Percentiles rank a stretch among this genome's conserved stretches.
phyloP scores from a whole-genome alignment of 1,140 invertebrate genomes.

The Nephotettix cincticeps region DNA sequence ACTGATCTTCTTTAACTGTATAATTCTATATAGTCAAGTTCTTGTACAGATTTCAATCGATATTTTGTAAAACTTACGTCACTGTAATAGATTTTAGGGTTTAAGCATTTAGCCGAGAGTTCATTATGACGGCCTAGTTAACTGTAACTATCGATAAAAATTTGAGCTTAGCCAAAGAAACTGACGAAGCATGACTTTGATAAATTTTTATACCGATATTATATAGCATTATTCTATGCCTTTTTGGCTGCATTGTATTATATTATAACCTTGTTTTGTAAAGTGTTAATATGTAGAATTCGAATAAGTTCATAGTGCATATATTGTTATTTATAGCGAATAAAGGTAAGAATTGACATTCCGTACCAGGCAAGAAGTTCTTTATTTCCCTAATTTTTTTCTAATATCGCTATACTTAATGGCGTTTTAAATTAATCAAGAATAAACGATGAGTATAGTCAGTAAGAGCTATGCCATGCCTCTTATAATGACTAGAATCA shows the following conservation, averaged over 20 bases:
- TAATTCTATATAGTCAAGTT: neutral
- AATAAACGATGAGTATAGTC: no score
- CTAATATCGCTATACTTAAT: no score
- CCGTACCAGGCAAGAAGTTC: slow-evolving; percentile 6
- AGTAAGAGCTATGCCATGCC: no score
- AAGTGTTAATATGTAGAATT: slow-evolving; percentile 19
- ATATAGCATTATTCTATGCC: neutral
- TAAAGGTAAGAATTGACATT: slow-evolving; percentile 8
- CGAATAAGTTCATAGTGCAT: slow-evolving; percentile 13
- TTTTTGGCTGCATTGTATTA: slow-evolving; percentile 7
- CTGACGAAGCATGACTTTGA: neutral
- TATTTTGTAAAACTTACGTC: slow-evolving; percentile 9
- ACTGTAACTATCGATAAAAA: neutral
- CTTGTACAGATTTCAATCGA: neutral
- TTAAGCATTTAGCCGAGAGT: neutral
- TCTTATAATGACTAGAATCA: no score
- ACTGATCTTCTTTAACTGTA: neutral
- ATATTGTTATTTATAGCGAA: slow-evolving; percentile 21
- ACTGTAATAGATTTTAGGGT: neutral
- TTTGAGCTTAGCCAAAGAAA: slow-evolving; percentile 21
- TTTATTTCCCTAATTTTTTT: no score
- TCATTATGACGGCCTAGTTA: neutral
- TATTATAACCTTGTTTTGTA: slow-evolving; percentile 15
- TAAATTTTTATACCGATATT: slow-evolving; percentile 22
- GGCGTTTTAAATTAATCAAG: no score